Conservation (phyloP, 2,888 invertebrate species). For the Andrena bucephala region DNA sequence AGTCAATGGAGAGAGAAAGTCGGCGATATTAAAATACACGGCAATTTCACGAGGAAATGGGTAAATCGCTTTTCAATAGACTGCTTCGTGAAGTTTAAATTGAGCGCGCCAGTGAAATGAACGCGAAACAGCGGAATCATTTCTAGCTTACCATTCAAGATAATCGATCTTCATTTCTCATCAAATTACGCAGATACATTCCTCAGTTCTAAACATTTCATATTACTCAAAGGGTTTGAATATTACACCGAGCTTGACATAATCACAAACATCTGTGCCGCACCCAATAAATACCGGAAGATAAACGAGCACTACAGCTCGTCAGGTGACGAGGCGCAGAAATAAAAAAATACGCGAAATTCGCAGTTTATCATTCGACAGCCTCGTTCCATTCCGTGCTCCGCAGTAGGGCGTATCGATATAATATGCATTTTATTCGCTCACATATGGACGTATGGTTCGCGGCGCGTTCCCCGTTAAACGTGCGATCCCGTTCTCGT, state of each 20-base stretch:
- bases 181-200: not conserved
- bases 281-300: no score
- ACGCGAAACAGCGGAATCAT: not conserved
- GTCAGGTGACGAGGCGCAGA: no score
- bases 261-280: not conserved
- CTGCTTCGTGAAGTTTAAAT: not conserved
- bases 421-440: not conserved
- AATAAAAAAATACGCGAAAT: not conserved
- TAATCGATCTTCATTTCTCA: not conserved
- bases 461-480: not conserved
- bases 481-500: slow-evolving; percentile 6
- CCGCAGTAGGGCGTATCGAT: not conserved
- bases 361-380: not conserved
- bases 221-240: no score
- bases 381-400: not conserved
- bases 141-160: no score
- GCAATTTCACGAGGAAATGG: slow-evolving; percentile 7
- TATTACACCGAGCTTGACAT: not conserved
- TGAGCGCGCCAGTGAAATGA: not conserved
- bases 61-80: slow-evolving; percentile 19
- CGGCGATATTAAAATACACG: not conserved
- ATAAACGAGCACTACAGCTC: no score
- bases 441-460: not conserved
- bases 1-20: slow-evolving; percentile 23
- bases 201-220: not conserved